Conservation (phyloP, 2,113 vertebrate species). For the Otis tarda region DNA sequence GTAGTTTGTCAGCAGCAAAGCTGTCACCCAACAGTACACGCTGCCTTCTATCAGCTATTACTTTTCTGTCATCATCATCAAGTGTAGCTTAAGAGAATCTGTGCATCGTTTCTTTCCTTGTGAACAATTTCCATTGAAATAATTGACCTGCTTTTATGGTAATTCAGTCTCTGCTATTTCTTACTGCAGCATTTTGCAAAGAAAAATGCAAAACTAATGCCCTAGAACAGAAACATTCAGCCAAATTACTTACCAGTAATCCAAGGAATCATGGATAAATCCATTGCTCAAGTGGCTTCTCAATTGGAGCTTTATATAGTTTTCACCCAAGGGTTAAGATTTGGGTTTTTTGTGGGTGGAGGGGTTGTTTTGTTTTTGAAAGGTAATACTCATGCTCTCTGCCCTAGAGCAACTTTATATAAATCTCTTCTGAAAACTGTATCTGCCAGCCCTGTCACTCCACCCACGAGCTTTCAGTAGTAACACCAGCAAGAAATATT, state of each 20-base stretch:
- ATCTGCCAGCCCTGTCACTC: slow-evolving; percentile 34
- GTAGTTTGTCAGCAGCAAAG: slow-evolving; percentile 35
- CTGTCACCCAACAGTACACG: slow-evolving; percentile 39
- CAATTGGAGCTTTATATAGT: slow-evolving; percentile 69
- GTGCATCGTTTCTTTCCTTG: slow-evolving; percentile 17
- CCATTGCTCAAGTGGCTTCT: slow-evolving; percentile 74
- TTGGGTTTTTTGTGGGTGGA: not conserved
- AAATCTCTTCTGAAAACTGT: slow-evolving; percentile 77
- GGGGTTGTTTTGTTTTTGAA: slow-evolving; percentile 63
- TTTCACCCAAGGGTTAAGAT: slow-evolving; percentile 62
- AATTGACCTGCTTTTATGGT: slow-evolving; percentile 58
- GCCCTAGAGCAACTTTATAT: slow-evolving; percentile 66
- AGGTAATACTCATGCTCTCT: slow-evolving; percentile 67
- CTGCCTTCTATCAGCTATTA: slow-evolving; percentile 40
- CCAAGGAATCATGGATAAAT: slow-evolving; percentile 75
- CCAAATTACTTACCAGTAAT: slow-evolving; percentile 72
- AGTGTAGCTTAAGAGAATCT: slow-evolving; percentile 20
- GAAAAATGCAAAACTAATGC: slow-evolving; percentile 73
- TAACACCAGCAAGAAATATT: slow-evolving; percentile 60
- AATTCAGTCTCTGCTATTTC: slow-evolving; percentile 10
- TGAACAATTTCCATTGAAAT: slow-evolving; percentile 45
- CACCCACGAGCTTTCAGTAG: slow-evolving; percentile 55
- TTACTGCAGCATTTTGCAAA: slow-evolving; percentile 34
- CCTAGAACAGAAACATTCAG: slow-evolving; percentile 74
- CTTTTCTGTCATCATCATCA: slow-evolving; percentile 36